Evolutionary conservation across 2,888 invertebrate genomes (phyloP), one percentile per base, ranked within the genome.

Genomic region (Melipona beecheii): DNA sequence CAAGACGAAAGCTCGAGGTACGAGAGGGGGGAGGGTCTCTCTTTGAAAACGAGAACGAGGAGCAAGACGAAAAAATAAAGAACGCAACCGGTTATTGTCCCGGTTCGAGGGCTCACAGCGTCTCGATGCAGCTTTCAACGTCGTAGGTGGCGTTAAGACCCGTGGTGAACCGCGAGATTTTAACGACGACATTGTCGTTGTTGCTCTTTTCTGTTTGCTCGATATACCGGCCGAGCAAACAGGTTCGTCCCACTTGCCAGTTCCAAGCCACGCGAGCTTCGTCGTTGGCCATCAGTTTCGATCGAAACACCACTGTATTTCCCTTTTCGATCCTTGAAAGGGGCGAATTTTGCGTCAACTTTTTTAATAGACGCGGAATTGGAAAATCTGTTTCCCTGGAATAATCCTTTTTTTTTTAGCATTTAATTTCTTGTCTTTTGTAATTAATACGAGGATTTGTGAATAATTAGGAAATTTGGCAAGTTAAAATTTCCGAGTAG

Each of bases 121-220:
- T 73, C 27, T 19, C 72, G 54, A 74, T 73, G 60, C 6, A 52
- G 5, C 66, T 77, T 74, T 69, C 50, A 69, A n/a, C 9, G 9
- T 31, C 27, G 49, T 15, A 54, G 36, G 17, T 27, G n/a, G 19
- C 49, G 58, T 50, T 60, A 73, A 72, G 72, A 52, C 31, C 58
- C 36, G 66, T 70, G 76, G 31, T 58, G 69, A 77, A 49, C 83
- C 70, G 73, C 70, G 60, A 83, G 52, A 83, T 77, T 83, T 83
- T 83, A 83, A 83, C 83, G 83, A 83, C 60, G 77, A 77, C 65
- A 83, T 77, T 71, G 83, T 77, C 50, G 56, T 65, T 65, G 50
- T 66, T 72, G 62, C 50, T 43, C 62, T 56, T 83, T 72, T 70
- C n/a, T 73, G 24, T 43, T 72, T 58, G 43, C 27, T 65, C 36